Percentiles rank a stretch among this genome's conserved stretches.
These are phyloP conservation scores for Eumerus sabulonum DNA, from an alignment of 2,888 invertebrate species.

Conservation along the genomic window DNA sequence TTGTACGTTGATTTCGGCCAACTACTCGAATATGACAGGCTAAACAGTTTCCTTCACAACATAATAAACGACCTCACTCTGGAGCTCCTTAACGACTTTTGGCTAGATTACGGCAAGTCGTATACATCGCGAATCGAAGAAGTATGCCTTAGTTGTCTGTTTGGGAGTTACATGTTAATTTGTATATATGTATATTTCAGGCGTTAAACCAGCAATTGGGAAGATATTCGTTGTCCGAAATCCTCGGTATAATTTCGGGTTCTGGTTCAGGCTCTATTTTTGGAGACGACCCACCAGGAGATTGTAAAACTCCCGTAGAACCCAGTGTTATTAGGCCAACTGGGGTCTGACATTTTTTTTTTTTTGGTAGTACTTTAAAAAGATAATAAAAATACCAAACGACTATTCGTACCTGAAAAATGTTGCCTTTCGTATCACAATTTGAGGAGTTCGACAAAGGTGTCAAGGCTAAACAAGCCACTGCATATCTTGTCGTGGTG, in stretches of 20 bases:
- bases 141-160: constrained; percentile 65
- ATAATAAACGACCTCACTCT: constrained; percentile 75
- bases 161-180: too few relatives aligned
- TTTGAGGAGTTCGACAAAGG: too few relatives aligned
- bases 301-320: constrained; percentile 70
- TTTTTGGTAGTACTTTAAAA: too few relatives aligned
- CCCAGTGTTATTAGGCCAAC: constrained; percentile 25
- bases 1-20: constrained; percentile 72
- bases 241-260: constrained; percentile 71
- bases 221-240: constrained; percentile 70
- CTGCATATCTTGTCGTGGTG: too few relatives aligned
- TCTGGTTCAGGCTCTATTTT: constrained; percentile 73
- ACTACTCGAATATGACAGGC: constrained; percentile 74
- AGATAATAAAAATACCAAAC: too few relatives aligned
- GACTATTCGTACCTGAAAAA: too few relatives aligned
- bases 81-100: constrained; percentile 74
- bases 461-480: too few relatives aligned
- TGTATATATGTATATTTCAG: constrained; percentile 63
- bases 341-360: too few relatives aligned
- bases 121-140: constrained; percentile 70
- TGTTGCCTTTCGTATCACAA: too few relatives aligned
- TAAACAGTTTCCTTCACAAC: constrained; percentile 73
- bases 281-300: constrained; percentile 73
- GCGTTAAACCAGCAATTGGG: constrained; percentile 71
- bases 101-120: constrained; percentile 71